Evolutionary conservation across 2,113 vertebrate genomes (phyloP).

Genomic region (Hyperopisus bebe): DNA sequence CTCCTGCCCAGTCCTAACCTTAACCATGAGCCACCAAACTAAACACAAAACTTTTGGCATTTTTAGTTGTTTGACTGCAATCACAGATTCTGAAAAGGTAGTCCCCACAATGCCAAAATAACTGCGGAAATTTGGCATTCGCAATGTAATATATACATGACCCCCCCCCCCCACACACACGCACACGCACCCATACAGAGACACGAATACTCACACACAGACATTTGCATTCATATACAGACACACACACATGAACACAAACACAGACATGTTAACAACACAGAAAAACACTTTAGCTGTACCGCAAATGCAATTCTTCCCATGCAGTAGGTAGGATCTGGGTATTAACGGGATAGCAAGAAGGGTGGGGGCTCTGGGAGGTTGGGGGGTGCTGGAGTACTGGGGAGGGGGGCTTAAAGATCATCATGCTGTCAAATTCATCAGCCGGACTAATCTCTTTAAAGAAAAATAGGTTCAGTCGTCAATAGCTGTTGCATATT

Average conservation of each 20-base stretch:
- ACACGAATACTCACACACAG: background rate
- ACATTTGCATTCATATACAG: constrained; percentile 8
- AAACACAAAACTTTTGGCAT: no score
- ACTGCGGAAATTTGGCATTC: no score
- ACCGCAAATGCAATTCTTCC: constrained; percentile 28
- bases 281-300: background rate
- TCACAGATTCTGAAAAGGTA: background rate
- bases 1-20: no score
- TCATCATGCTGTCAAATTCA: constrained; percentile 38
- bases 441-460: constrained; percentile 40
- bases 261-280: background rate
- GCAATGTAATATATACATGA: background rate
- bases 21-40: no score
- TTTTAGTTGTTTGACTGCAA: no score
- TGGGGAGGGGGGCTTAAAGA: constrained; percentile 23
- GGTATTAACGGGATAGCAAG: constrained; percentile 18
- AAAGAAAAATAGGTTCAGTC: constrained; percentile 39
- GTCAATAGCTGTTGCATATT: constrained; percentile 43
- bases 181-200: background rate
- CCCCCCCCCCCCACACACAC: background rate
- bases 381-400: background rate
- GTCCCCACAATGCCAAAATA: background rate
- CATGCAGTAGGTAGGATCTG: constrained; percentile 21
- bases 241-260: background rate
- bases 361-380: background rate